phyloP scores from a whole-genome alignment of 2,797 vertebrate genomes.

The Rhinichthys osculus region DNA sequence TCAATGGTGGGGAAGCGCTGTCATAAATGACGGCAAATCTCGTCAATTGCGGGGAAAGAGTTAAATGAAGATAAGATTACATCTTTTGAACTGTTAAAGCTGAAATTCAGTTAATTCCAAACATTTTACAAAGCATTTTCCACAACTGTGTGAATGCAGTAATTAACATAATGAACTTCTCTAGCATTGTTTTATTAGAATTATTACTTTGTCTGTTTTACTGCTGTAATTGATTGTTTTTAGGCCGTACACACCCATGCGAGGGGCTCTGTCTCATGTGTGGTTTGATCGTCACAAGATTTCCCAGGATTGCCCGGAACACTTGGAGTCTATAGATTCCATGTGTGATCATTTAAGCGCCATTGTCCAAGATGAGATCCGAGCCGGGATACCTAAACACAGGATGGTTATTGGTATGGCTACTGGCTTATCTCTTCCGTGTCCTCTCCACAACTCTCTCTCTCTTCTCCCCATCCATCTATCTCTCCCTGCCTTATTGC shows the following conservation, averaged over 20 bases:
- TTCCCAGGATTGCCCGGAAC: conserved; percentile 82
- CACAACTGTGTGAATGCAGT: background rate
- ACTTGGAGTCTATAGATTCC: conserved; percentile 84
- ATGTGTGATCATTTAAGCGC: conserved; percentile 81
- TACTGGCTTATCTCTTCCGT: conserved; percentile 23
- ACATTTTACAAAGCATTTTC: background rate
- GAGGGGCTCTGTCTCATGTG: conserved; percentile 81
- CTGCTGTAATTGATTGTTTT: conserved; percentile 36
- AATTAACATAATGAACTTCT: background rate
- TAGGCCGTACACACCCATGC: conserved; percentile 88
- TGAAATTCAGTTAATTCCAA: background rate
- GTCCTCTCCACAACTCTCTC: background rate
- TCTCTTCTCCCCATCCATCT: conserved; percentile 34
- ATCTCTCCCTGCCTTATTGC: conserved; percentile 45
- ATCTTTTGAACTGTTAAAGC: background rate
- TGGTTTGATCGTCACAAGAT: conserved; percentile 92
- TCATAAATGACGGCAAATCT: too few species aligned
- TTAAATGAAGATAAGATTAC: background rate
- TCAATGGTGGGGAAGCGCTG: background rate
- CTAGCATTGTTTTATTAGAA: background rate
- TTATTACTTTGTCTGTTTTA: background rate
- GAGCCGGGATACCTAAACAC: conserved; percentile 80
- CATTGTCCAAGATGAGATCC: conserved; percentile 84
- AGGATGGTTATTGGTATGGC: conserved; percentile 85
- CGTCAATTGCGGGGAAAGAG: background rate